Conservation (phyloP, 37 sponge, comb jelly and placozoan species). For the Lycopodina hypogea region DNA sequence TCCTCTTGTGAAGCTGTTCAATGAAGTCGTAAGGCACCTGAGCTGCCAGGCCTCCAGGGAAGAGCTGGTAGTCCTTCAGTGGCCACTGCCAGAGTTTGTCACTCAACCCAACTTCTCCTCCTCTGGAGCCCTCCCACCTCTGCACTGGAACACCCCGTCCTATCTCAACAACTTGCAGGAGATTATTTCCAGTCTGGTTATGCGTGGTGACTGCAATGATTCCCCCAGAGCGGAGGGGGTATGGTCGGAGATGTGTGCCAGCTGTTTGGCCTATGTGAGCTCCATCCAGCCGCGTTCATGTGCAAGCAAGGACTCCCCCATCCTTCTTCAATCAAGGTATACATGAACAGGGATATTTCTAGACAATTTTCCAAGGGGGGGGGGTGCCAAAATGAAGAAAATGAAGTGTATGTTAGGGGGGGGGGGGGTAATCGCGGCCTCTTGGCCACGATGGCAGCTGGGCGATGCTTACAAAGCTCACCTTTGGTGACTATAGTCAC, state of each 20-base stretch:
- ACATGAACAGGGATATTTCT: not conserved
- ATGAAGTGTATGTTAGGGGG: not conserved
- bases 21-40: constrained; percentile 30
- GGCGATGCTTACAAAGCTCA: too few species aligned
- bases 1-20: constrained; percentile 31
- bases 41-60: constrained; percentile 1
- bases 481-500: too few species aligned
- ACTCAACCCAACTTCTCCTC: not conserved
- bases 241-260: constrained; percentile 26
- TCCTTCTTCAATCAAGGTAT: constrained; percentile 36
- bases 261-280: constrained; percentile 30
- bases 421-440: not conserved
- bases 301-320: not conserved
- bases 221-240: not conserved
- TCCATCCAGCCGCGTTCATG: not conserved
- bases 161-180: constrained; percentile 1
- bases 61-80: constrained; percentile 1
- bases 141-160: constrained; percentile 29
- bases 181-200: not conserved
- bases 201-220: not conserved
- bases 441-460: too few species aligned
- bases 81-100: constrained; percentile 46
- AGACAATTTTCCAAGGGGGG: not conserved
- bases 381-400: not conserved
- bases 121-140: constrained; percentile 27